These are phyloP conservation scores for Platygyra sinensis DNA, from an alignment of 64 coral and sea anemone genomes.

Conservation along the genomic window DNA sequence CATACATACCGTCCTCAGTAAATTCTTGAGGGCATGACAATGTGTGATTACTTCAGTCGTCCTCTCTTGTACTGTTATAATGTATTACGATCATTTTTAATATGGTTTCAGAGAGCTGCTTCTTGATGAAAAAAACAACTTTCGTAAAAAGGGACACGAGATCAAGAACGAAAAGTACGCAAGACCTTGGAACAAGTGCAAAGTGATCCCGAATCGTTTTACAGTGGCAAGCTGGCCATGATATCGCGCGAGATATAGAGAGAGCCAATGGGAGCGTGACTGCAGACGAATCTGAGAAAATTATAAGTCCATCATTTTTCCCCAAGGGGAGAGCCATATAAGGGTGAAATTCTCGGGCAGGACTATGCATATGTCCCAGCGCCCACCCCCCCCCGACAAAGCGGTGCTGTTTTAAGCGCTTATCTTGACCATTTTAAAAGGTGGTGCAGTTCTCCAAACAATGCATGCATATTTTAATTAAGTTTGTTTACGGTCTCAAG, in stretches of 20 bases:
- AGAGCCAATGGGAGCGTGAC: slow-evolving; percentile 35
- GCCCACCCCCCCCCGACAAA: slow-evolving; percentile 69
- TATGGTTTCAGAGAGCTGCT: slow-evolving; percentile 49
- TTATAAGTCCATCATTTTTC: slow-evolving; percentile 21
- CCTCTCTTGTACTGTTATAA: too few species aligned
- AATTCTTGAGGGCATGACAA: too few species aligned
- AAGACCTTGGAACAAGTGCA: slow-evolving; percentile 52
- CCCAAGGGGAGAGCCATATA: background rate
- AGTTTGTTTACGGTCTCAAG: too few species aligned
- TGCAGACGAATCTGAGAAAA: slow-evolving; percentile 26
- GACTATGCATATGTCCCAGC: slow-evolving; percentile 61
- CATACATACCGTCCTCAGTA: too few species aligned
- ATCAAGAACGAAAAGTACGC: slow-evolving; percentile 51
- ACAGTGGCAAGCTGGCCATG: slow-evolving; percentile 36
- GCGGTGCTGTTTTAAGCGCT: slow-evolving; percentile 77
- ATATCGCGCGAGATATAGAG: slow-evolving; percentile 47
- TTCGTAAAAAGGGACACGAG: background rate
- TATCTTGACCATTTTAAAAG: slow-evolving; percentile 81
- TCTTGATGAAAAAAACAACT: slow-evolving; percentile 6
- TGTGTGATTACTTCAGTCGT: too few species aligned
- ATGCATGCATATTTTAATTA: too few species aligned
- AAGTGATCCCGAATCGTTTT: slow-evolving; percentile 50
- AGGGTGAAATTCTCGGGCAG: background rate
- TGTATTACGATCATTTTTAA: background rate
- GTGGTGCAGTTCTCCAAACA: slow-evolving; percentile 8